Evolutionary conservation across 2,888 invertebrate genomes (phyloP).

Genomic region (Melanophora roralis): DNA sequence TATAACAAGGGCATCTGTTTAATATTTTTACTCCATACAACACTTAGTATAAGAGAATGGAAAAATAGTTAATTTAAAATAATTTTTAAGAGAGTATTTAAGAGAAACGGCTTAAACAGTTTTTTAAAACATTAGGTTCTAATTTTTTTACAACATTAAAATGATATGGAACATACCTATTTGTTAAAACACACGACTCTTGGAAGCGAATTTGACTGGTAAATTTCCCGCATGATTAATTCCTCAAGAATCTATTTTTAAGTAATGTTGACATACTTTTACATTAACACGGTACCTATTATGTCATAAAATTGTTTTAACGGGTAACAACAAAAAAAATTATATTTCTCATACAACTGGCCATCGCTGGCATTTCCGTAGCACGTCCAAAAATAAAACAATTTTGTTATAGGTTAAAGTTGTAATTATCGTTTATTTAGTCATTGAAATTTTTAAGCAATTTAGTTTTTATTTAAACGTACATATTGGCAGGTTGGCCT

Average conservation of each 20-base stretch:
- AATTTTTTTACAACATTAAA: not conserved
- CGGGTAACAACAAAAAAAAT: not conserved
- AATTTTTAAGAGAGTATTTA: slow-evolving; percentile 9
- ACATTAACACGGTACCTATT: slow-evolving; percentile 13
- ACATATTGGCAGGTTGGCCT: slow-evolving; percentile 24
- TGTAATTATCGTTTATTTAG: slow-evolving; percentile 10
- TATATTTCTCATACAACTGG: slow-evolving; percentile 28
- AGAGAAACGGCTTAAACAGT: too few species aligned
- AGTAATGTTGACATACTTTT: slow-evolving; percentile 60
- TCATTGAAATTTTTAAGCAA: slow-evolving; percentile 16
- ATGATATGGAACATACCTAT: not conserved
- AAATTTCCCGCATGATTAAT: slow-evolving; percentile 14
- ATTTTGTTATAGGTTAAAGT: not conserved
- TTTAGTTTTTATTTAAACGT: not conserved
- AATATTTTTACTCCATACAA: not conserved
- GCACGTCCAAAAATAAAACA: slow-evolving; percentile 32
- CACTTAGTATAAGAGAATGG: slow-evolving; percentile 10
- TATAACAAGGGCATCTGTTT: not conserved
- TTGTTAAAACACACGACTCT: not conserved
- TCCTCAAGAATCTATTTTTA: not conserved
- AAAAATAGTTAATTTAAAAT: not conserved
- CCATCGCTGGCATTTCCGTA: slow-evolving; percentile 52
- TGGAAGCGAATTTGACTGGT: not conserved
- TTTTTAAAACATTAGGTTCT: too few species aligned
- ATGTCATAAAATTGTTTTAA: slow-evolving; percentile 11